These are phyloP conservation scores for Schizaphis graminum DNA, from an alignment of 2,888 invertebrate genomes.

Conservation along the genomic window DNA sequence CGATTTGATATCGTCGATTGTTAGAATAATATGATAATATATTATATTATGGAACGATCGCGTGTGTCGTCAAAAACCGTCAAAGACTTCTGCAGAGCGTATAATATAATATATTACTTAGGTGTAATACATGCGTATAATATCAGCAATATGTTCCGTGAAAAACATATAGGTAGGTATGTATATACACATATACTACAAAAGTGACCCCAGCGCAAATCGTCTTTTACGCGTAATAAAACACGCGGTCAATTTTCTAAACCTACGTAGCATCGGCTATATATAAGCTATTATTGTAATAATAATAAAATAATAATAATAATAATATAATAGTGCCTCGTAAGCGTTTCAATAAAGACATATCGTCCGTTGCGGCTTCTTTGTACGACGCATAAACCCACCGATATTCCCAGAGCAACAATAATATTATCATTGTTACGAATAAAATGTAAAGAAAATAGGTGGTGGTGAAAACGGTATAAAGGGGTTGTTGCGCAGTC, in stretches of 20 bases:
- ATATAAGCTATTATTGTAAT: background rate
- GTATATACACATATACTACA: background rate
- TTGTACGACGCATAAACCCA: background rate
- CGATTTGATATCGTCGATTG: conserved; percentile 11
- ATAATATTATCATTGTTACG: conserved; percentile 25
- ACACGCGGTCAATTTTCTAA: conserved; percentile 32
- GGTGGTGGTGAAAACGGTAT: background rate
- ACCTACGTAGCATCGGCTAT: background rate
- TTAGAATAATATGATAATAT: background rate
- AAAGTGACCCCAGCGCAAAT: conserved; percentile 6
- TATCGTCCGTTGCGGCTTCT: background rate
- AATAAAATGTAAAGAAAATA: background rate
- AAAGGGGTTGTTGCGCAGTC: background rate
- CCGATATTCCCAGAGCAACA: background rate
- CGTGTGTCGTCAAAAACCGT: conserved; percentile 22
- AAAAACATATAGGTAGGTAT: background rate
- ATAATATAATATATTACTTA: background rate
- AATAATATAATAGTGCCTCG: background rate
- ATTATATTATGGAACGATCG: background rate
- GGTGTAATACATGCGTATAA: background rate
- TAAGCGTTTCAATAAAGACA: conserved; percentile 44
- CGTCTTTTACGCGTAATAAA: conserved; percentile 47
- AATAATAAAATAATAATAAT: conserved; percentile 17
- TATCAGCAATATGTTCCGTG: background rate
- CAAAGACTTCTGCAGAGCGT: background rate